Conservation (phyloP, 2,797 vertebrate species). For the Microctenopoma lineatum region DNA sequence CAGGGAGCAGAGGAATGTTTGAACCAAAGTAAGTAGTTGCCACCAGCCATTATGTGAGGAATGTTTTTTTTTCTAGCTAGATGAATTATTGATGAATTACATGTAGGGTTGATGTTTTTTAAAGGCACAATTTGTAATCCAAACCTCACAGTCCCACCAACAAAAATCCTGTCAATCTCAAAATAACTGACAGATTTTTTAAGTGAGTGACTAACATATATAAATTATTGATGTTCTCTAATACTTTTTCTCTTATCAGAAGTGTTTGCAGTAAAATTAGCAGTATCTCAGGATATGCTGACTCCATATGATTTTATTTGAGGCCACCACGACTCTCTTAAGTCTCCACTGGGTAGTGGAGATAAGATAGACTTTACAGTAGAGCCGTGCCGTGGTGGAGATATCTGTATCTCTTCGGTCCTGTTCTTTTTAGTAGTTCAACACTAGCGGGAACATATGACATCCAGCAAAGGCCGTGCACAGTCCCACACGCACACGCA, state of each 20-base stretch:
- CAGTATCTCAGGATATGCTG: not conserved
- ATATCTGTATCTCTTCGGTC: conserved; percentile 5
- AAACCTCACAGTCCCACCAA: not conserved
- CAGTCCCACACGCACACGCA: conserved; percentile 22
- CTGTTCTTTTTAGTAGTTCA: conserved; percentile 29
- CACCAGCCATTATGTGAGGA: not conserved
- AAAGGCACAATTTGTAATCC: conserved; percentile 1
- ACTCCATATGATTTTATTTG: not conserved
- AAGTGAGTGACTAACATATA: conserved; percentile 5
- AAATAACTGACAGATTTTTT: conserved; percentile 30
- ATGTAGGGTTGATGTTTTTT: conserved; percentile 1
- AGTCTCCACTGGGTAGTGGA: not conserved
- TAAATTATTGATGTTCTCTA: conserved; percentile 13
- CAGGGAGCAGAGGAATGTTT: not conserved
- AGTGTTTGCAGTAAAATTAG: not conserved
- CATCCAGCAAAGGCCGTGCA: not conserved
- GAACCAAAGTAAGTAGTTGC: not conserved
- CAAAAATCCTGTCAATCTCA: not conserved
- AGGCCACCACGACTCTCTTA: not conserved
- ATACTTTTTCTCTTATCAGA: conserved; percentile 13
- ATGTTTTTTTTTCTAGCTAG: not conserved
- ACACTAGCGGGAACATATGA: conserved; percentile 17
- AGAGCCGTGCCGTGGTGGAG: conserved; percentile 6
- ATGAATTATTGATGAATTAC: conserved; percentile 3
- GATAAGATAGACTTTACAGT: not conserved